Percentiles rank a stretch among this genome's conserved stretches.
phyloP scores from a whole-genome alignment of 2,888 invertebrate species.

The Caenorhabditis afra region DNA sequence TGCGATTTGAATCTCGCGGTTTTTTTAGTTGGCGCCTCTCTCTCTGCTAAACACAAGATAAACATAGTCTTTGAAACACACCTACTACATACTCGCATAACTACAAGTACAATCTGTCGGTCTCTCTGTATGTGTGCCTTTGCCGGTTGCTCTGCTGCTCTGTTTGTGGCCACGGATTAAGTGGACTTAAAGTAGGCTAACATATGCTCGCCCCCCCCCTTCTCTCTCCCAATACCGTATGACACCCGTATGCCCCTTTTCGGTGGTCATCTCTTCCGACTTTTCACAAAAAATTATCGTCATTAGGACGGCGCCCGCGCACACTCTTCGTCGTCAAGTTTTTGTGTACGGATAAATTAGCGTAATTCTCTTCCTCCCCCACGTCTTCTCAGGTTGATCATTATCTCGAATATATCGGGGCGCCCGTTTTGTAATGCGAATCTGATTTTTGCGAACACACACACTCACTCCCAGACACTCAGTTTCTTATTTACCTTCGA shows the following conservation, averaged over 20 bases:
- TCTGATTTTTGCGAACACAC: neutral
- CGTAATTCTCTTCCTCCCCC: constrained; percentile 15
- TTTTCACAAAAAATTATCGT: constrained; percentile 28
- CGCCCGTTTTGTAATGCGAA: neutral
- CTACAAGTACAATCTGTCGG: neutral
- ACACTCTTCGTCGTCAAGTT: constrained; percentile 13
- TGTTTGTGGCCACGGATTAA: constrained; percentile 29
- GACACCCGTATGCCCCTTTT: neutral
- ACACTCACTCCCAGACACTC: neutral
- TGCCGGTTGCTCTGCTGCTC: neutral
- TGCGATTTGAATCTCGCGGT: constrained; percentile 44
- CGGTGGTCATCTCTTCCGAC: neutral
- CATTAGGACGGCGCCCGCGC: constrained; percentile 4
- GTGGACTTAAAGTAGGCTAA: constrained; percentile 34
- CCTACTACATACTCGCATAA: neutral
- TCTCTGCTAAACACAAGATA: neutral
- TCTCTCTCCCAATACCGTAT: neutral
- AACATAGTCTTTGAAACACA: constrained; percentile 10
- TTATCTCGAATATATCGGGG: constrained; percentile 14
- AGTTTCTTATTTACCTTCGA: neutral
- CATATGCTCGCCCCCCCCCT: too few species aligned
- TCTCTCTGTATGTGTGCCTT: constrained; percentile 16
- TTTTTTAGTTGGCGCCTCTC: neutral
- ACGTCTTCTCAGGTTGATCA: constrained; percentile 9
- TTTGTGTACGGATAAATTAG: constrained; percentile 27